These are phyloP conservation scores for Smittia aterrima DNA, from an alignment of 2,888 invertebrate species.

Conservation along the genomic window DNA sequence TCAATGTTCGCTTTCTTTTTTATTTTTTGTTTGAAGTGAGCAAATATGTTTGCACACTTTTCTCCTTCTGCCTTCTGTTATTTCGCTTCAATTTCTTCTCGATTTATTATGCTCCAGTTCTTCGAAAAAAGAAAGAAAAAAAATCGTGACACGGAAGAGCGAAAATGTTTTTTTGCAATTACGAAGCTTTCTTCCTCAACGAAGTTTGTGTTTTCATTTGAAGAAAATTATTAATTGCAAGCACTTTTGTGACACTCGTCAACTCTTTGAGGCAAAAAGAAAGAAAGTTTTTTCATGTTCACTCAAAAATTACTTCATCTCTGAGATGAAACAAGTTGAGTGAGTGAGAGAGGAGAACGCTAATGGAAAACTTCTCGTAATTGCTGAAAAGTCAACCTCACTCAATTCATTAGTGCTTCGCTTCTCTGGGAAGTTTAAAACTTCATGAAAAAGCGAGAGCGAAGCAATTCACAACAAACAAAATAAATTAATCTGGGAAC, in stretches of 20 bases:
- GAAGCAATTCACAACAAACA: constrained; percentile 12
- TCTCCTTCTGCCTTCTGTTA: background rate
- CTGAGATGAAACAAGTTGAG: background rate
- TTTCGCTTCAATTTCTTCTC: constrained; percentile 13
- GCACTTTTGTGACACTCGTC: background rate
- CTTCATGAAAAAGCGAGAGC: background rate
- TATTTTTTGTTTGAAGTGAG: background rate
- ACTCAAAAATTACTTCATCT: too few relatives aligned
- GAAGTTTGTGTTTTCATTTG: background rate
- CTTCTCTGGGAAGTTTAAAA: background rate
- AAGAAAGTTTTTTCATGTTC: too few relatives aligned
- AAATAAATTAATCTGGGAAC: background rate
- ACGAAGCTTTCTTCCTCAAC: background rate
- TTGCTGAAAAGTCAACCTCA: background rate
- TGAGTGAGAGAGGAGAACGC: background rate
- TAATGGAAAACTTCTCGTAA: background rate
- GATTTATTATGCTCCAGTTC: constrained; percentile 31
- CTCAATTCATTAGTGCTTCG: background rate
- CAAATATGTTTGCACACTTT: constrained; percentile 18
- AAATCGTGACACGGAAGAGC: background rate
- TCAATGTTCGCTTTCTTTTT: background rate
- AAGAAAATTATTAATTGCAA: background rate
- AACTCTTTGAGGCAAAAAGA: too few relatives aligned
- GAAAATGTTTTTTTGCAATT: background rate
- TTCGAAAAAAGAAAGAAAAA: background rate